These are phyloP conservation scores for Drosophila ogumai DNA, from an alignment of 1,140 invertebrate genomes.

Conservation along the genomic window DNA sequence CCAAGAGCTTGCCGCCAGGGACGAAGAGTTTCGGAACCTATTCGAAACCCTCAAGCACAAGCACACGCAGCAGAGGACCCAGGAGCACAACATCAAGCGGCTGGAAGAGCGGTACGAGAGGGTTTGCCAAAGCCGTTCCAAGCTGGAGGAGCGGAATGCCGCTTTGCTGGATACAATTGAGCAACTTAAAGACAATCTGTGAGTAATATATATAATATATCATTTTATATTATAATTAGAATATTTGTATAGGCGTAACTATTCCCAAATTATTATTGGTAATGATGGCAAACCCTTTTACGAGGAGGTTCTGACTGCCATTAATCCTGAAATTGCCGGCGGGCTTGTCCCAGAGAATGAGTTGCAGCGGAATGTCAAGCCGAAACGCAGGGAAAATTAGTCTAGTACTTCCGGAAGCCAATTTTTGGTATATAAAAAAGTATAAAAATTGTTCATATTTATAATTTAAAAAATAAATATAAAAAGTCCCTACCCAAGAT, in stretches of 20 bases:
- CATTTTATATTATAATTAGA: neutral
- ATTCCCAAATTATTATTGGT: conserved; percentile 2
- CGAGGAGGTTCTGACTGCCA: neutral
- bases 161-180: no score
- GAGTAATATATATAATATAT: neutral
- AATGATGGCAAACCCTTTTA: neutral
- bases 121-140: neutral
- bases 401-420: no score
- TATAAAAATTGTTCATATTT: conserved; percentile 4
- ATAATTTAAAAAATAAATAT: neutral
- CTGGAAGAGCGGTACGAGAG: neutral
- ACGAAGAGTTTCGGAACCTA: neutral
- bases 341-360: neutral
- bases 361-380: neutral
- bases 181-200: neutral
- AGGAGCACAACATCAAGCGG: neutral
- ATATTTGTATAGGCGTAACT: neutral
- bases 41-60: neutral
- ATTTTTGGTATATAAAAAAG: neutral
- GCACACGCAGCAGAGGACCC: neutral
- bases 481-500: neutral
- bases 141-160: neutral
- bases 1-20: neutral
- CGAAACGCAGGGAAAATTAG: neutral
- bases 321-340: no score